phyloP scores from a whole-genome alignment of 2,797 vertebrate genomes.

The Microhierax caerulescens region DNA sequence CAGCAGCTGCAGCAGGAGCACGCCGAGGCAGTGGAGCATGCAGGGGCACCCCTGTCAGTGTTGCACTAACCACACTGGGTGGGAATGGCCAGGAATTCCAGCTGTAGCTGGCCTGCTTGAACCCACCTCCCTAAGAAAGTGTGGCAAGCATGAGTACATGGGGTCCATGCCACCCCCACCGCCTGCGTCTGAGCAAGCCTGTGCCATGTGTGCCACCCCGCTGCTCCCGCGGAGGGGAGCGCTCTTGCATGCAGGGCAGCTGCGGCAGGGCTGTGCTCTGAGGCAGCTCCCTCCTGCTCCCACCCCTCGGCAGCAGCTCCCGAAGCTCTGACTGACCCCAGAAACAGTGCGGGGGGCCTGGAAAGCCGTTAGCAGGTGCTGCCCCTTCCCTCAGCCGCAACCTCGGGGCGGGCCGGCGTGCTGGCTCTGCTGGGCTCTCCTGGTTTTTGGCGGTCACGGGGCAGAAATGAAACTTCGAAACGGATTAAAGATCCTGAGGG shows the following conservation, averaged over 20 bases:
- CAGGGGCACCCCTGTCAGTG: accelerated
- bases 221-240: no score
- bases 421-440: accelerated
- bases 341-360: not conserved
- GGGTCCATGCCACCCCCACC: accelerated
- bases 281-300: not conserved
- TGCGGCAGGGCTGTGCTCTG: not conserved
- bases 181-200: not conserved
- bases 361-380: not conserved
- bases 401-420: not conserved
- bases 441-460: not conserved
- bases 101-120: not conserved
- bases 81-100: not conserved
- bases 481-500: not conserved
- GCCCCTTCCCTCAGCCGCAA: not conserved
- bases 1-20: not conserved
- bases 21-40: not conserved
- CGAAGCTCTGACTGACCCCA: not conserved
- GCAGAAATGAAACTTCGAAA: not conserved
- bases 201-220: accelerated
- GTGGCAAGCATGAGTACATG: not conserved
- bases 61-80: accelerated
- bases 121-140: not conserved
- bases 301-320: not conserved
- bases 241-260: not conserved